Percentiles rank a stretch among this genome's conserved stretches.
phyloP scores from a whole-genome alignment of 2,797 vertebrate genomes.

The Vipera ursinii region DNA sequence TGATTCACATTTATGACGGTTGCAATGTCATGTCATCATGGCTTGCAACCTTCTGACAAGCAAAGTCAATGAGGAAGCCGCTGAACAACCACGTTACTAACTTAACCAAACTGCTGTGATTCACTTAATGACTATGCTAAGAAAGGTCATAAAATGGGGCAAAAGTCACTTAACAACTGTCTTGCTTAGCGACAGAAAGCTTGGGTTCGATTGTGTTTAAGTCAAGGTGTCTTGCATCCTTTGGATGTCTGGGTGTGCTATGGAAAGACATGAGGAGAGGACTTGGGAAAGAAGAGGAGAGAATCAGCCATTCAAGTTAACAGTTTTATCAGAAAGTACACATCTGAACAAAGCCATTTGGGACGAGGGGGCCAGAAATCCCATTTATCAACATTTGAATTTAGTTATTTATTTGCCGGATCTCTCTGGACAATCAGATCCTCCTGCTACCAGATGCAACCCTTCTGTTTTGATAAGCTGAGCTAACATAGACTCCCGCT shows the following conservation, averaged over 20 bases:
- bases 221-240: background rate
- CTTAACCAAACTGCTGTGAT: background rate
- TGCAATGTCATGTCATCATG: background rate
- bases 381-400: constrained; percentile 60
- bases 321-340: constrained; percentile 38
- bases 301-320: constrained; percentile 38
- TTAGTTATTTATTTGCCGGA: constrained; percentile 69
- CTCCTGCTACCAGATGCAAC: constrained; percentile 59
- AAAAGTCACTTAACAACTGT: background rate
- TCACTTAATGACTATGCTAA: background rate
- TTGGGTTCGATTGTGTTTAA: background rate
- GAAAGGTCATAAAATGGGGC: background rate
- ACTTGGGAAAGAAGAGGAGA: background rate
- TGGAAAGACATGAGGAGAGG: constrained; percentile 16
- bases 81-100: background rate
- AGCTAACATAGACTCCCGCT: constrained; percentile 66
- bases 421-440: constrained; percentile 69
- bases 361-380: constrained; percentile 21
- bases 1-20: background rate
- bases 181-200: background rate
- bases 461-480: constrained; percentile 67
- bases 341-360: constrained; percentile 43
- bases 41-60: background rate
- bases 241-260: background rate
- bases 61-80: background rate